phyloP scores from a whole-genome alignment of 1,140 invertebrate species.

The Eulimnadia texana region DNA sequence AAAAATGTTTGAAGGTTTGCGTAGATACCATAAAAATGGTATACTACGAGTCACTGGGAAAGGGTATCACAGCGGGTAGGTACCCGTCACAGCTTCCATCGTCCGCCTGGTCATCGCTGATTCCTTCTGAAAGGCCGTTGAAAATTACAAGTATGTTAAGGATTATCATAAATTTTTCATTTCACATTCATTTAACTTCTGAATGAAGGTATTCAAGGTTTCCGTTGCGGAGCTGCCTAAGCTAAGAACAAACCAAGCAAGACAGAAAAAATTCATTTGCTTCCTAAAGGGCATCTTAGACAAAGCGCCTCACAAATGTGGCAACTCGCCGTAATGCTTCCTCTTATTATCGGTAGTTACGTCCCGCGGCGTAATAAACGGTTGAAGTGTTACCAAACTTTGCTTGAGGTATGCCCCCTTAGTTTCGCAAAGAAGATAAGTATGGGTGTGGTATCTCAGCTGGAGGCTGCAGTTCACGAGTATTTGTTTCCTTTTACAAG shows the following conservation, averaged over 20 bases:
- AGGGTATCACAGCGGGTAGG: too few relatives aligned
- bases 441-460: not conserved
- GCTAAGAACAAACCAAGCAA: slow-evolving; percentile 8
- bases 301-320: slow-evolving; percentile 15
- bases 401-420: slow-evolving; percentile 9
- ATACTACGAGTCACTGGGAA: too few relatives aligned
- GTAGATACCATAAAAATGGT: too few relatives aligned
- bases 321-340: slow-evolving; percentile 9
- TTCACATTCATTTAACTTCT: too few relatives aligned
- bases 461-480: slow-evolving; percentile 13
- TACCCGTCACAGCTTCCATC: too few relatives aligned
- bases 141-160: too few relatives aligned
- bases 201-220: not conserved
- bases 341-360: slow-evolving; percentile 6
- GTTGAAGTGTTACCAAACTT: slow-evolving; percentile 7
- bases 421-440: slow-evolving; percentile 8
- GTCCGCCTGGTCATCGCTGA: too few relatives aligned
- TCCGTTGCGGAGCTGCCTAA: not conserved
- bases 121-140: too few relatives aligned
- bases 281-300: slow-evolving; percentile 7
- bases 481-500: not conserved
- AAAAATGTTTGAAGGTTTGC: too few relatives aligned
- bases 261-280: not conserved
- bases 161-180: too few relatives aligned
- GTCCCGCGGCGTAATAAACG: slow-evolving; percentile 1